Evolutionary conservation across 2,797 vertebrate genomes (phyloP), one percentile per base, ranked within the genome.

Genomic region (Poliocrania exsul): DNA sequence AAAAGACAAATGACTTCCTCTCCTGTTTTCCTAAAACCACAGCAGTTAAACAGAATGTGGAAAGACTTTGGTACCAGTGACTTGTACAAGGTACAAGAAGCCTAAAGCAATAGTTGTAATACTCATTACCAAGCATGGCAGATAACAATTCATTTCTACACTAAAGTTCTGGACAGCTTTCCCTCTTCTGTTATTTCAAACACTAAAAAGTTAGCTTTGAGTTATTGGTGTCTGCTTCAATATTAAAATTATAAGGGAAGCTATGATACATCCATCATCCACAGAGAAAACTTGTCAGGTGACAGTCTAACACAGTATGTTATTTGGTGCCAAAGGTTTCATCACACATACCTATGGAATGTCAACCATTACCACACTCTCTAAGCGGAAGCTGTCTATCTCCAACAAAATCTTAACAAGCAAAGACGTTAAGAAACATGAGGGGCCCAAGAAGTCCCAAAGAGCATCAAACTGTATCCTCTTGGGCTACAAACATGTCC

Each of bases 381-480:
- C 53, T 78, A 87, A 84, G 64, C 1, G 4, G 78, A 89, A 84
- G 44, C 62, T 58, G 54, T 60, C 77, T 84, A 86, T 86, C 84
- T 82, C 78, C 20, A 3, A 70, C 83, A 57, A 82, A 94, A 90
- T 81, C 71, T 66, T 84, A 88, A 87, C 51, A 91, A 83, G 72
- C 17, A 65, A 81, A 89, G 62, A 88, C 79, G 84, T 50, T 33
- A 88, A 93, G 79, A 91, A 92, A 92, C 38, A 79, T 13, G 42
- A 86, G 57, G 28, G 21, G n/a, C 56, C 7, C 64, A 87, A 54
- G 79, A 93, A 86, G 58, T 91, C 93, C 51, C 88, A 74, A 78
- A 86, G 74, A 95, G 31, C 37, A 65, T 82, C 89, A 96, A 90
- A 69, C 46, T 77, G 65, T 66, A 93, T 80, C 89, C 90, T 83